Conservation (phyloP, 1,140 invertebrate genomes). For the Mylabris phalerata region DNA sequence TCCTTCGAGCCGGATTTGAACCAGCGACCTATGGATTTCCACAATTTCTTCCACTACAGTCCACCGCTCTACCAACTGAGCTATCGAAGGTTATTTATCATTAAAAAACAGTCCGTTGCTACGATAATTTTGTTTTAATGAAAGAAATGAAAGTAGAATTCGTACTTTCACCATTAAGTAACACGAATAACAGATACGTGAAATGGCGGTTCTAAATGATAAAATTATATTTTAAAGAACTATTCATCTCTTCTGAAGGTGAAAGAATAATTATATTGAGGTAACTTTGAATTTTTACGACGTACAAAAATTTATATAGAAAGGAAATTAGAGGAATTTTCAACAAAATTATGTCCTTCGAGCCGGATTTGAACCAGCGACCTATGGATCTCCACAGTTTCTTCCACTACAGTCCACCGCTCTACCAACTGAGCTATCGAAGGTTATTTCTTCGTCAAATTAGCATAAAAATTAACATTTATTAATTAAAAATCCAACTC, state of each 20-base stretch:
- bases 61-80: constrained; percentile 86
- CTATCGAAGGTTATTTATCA: constrained; percentile 58
- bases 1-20: constrained; percentile 34
- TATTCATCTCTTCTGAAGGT: too few relatives aligned
- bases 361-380: constrained; percentile 34
- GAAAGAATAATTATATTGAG: too few relatives aligned
- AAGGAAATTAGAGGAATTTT: neutral
- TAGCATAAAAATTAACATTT: too few relatives aligned
- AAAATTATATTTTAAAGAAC: too few relatives aligned
- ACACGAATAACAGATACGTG: too few relatives aligned
- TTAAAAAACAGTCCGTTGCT: neutral
- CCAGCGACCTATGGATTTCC: constrained; percentile 36
- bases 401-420: constrained; percentile 70
- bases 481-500: too few relatives aligned
- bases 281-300: too few relatives aligned
- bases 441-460: constrained; percentile 41
- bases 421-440: constrained; percentile 84
- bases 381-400: constrained; percentile 31
- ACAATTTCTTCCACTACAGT: constrained; percentile 53
- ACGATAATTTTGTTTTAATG: too few relatives aligned
- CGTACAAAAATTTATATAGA: neutral
- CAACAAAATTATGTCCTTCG: constrained; percentile 19
- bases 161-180: too few relatives aligned
- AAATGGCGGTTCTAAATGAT: too few relatives aligned
- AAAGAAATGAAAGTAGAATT: too few relatives aligned